Percentiles rank a stretch among this genome's conserved stretches.
Conservation (phyloP, 1,140 invertebrate genomes). For the Mya arenaria region DNA sequence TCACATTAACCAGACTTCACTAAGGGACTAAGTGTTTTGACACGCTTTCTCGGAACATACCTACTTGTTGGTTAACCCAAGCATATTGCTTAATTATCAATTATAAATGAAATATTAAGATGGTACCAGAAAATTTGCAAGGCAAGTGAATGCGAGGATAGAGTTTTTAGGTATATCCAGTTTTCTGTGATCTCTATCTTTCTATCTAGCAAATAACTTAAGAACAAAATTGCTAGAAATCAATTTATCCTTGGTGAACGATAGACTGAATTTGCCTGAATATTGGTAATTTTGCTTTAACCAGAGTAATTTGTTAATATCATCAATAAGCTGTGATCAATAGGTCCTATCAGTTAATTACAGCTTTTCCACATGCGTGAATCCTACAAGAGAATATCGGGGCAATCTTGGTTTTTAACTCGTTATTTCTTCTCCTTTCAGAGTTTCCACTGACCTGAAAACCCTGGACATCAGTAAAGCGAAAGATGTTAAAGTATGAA, state of each 20-base stretch:
- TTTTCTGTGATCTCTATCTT: too few species aligned
- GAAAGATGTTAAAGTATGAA: too few species aligned
- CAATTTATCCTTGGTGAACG: conserved; percentile 32
- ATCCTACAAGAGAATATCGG: conserved; percentile 26
- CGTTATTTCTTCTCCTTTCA: conserved; percentile 35
- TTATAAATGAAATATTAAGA: too few species aligned
- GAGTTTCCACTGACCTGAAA: conserved; percentile 23
- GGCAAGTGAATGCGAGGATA: too few species aligned
- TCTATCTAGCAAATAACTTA: conserved; percentile 16
- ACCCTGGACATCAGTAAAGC: too few species aligned
- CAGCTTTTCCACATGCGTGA: conserved; percentile 55
- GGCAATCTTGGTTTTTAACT: conserved; percentile 46
- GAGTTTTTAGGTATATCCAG: too few species aligned
- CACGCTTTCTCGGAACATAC: too few species aligned
- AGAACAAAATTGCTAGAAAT: conserved; percentile 53
- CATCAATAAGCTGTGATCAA: conserved; percentile 52
- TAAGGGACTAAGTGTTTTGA: too few species aligned
- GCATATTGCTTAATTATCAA: too few species aligned
- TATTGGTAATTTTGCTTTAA: conserved; percentile 52
- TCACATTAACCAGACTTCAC: too few species aligned
- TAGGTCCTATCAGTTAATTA: conserved; percentile 56
- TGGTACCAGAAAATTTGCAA: too few species aligned
- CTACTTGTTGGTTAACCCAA: too few species aligned
- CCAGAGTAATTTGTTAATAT: conserved; percentile 57
- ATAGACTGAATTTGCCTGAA: conserved; percentile 46